These are phyloP conservation scores for Argyresthia albistria DNA, from an alignment of 2,888 invertebrate genomes.

Conservation along the genomic window DNA sequence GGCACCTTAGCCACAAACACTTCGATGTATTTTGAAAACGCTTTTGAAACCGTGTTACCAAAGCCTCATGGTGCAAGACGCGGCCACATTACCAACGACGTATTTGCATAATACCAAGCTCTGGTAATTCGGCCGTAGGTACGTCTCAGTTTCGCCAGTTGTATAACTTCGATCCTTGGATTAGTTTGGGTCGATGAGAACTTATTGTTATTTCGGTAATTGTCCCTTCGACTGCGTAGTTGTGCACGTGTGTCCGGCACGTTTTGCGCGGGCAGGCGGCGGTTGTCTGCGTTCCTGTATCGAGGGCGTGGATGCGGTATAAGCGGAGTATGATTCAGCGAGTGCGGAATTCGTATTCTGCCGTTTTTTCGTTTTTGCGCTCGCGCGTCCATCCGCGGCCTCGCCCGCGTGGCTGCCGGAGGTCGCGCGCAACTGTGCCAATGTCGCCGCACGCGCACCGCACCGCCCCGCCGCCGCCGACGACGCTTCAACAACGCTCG, in stretches of 20 bases:
- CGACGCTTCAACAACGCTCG: conserved; percentile 12
- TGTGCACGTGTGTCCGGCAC: conserved; percentile 24
- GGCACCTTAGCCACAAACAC: conserved; percentile 31
- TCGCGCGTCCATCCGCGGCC: conserved; percentile 52
- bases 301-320: neutral
- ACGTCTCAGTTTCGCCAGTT: conserved; percentile 42
- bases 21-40: conserved; percentile 53
- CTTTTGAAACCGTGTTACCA: conserved; percentile 63
- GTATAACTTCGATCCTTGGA: conserved; percentile 30
- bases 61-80: conserved; percentile 62
- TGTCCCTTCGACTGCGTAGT: conserved; percentile 34
- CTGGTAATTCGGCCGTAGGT: conserved; percentile 42
- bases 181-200: conserved; percentile 9
- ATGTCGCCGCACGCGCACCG: conserved; percentile 43
- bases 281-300: neutral
- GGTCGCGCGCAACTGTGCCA: conserved; percentile 68
- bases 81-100: conserved; percentile 49
- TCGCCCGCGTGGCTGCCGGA: conserved; percentile 41
- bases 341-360: conserved; percentile 45
- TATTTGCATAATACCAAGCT: conserved; percentile 65
- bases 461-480: conserved; percentile 23
- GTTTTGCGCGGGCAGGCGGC: neutral
- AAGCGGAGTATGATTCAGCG: conserved; percentile 53
- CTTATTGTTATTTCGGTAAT: conserved; percentile 27
- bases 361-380: conserved; percentile 45